A percentile compares a stretch with the other conserved stretches of the same genome.
Evolutionary conservation across 2,113 vertebrate species (phyloP).

Genomic region (Gallinago jamesoni): DNA sequence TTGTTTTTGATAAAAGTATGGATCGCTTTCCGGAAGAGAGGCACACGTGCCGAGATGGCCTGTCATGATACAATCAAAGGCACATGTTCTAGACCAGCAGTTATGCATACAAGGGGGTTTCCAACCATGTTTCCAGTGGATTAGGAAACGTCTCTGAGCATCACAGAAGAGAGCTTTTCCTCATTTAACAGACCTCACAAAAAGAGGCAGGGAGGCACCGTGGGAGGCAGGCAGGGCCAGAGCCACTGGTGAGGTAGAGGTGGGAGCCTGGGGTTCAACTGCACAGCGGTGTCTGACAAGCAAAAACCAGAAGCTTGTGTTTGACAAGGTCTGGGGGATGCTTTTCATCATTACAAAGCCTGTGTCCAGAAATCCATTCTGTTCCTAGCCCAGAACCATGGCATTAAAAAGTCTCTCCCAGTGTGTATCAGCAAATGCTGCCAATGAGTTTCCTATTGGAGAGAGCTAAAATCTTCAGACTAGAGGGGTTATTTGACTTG

Average conservation of each 20-base stretch:
- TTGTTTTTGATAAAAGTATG: not conserved
- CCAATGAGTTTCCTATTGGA: not conserved
- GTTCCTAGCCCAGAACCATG: not conserved
- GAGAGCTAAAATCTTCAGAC: not conserved
- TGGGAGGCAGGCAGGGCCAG: not conserved
- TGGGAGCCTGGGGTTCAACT: not conserved
- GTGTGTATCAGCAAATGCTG: not conserved
- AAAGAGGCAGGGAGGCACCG: not conserved
- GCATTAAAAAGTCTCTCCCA: not conserved
- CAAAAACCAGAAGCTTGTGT: not conserved
- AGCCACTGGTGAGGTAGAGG: too few species aligned
- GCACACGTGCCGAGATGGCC: not conserved
- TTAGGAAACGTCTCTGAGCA: not conserved
- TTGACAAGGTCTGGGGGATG: rapidly evolving
- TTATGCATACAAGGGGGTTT: not conserved
- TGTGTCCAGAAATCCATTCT: not conserved
- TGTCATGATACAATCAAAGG: not conserved
- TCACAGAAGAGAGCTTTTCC: not conserved
- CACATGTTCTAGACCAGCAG: not conserved
- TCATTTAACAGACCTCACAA: not conserved
- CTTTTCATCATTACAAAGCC: not conserved
- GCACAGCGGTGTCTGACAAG: rapidly evolving
- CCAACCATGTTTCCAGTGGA: not conserved
- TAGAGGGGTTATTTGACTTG: not conserved
- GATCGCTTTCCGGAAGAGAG: not conserved